phyloP scores from a whole-genome alignment of 2,888 invertebrate genomes.

The Euspilapteryx auroguttella region DNA sequence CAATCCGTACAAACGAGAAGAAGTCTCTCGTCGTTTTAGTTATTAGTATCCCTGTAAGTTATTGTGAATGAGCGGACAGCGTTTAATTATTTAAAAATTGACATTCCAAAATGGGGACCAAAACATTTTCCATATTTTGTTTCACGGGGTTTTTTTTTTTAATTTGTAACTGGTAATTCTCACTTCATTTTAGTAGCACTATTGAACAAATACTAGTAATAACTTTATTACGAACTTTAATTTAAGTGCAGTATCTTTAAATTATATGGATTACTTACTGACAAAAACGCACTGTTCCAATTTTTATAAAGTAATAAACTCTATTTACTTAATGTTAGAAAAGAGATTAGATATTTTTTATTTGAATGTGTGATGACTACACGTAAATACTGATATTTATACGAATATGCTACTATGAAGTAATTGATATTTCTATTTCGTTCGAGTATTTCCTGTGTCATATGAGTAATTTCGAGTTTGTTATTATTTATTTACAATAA shows the following conservation, averaged over 20 bases:
- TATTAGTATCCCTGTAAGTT: constrained; percentile 18
- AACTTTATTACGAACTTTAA: constrained; percentile 8
- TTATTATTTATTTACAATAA: constrained; percentile 53
- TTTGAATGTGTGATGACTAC: constrained; percentile 53
- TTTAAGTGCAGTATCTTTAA: constrained; percentile 13
- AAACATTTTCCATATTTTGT: constrained; percentile 24
- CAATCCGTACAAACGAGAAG: constrained; percentile 16
- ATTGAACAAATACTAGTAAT: constrained; percentile 16
- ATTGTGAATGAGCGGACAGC: too few relatives aligned
- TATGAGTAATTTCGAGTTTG: constrained; percentile 33
- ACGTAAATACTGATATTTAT: constrained; percentile 46
- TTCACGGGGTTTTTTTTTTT: neutral
- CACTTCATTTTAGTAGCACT: constrained; percentile 8
- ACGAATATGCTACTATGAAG: constrained; percentile 44
- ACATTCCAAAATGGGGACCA: constrained; percentile 56
- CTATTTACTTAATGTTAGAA: constrained; percentile 48
- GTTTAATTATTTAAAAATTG: too few relatives aligned
- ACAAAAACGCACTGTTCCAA: constrained; percentile 37
- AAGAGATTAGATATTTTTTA: constrained; percentile 56
- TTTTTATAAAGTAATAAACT: constrained; percentile 42
- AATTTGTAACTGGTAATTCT: neutral
- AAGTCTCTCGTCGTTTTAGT: constrained; percentile 28
- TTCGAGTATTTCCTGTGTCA: constrained; percentile 51
- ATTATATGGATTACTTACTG: constrained; percentile 2
- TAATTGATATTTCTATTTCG: constrained; percentile 47